Base-by-base conservation (phyloP, 1,140 invertebrate species). In the Drosophila sproati region DNA sequence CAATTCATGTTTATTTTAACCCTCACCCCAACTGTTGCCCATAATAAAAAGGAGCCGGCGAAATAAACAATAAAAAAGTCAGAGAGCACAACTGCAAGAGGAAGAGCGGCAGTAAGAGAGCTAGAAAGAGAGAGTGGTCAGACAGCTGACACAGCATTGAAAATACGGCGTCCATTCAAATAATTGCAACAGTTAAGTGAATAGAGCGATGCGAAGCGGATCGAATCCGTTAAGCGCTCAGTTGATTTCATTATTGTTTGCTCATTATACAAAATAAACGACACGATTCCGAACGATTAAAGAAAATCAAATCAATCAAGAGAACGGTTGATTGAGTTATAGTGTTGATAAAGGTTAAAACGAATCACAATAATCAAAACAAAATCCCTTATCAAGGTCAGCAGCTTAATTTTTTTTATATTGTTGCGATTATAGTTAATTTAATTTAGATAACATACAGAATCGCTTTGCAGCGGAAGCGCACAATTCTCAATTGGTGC, bases 381-480 rank as follows among this genome's bases (percentile, higher is more conserved):
- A 47, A 51, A 75, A 77, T 78, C 76, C 71, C 89, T 61, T 75
- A 78, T 78, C 85, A 88, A 88, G 85, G 85, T 88, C 60, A 80
- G 68, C 12, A 51, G 45, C 47, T 52, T 73, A 39, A 41, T 32
- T 37, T 54, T n/a, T n/a, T 34, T 31, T 47, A n/a, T 32, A 45
- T 32, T 54, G 20, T 20, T 1, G 20, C 20, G 1, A 20, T 20
- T 20, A 20, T 62, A 55, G 29, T 43, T 41, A 32, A 55, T 64
- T 1, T 28, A 45, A n/a, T 35, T 8, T 12, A 37, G 56, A 69
- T 61, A 63, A 70, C 4, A 10, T 3, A 0, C 5, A 37, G 56
- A 37, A 61, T 10, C 31, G 28, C 37, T n/a, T 12, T 50, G 28
- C 28, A 51, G 2, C 32, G 37, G 31, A 59, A 54, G 39, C 35